phyloP scores from a whole-genome alignment of 2,113 vertebrate genomes.

The Ammodytes dubius region DNA sequence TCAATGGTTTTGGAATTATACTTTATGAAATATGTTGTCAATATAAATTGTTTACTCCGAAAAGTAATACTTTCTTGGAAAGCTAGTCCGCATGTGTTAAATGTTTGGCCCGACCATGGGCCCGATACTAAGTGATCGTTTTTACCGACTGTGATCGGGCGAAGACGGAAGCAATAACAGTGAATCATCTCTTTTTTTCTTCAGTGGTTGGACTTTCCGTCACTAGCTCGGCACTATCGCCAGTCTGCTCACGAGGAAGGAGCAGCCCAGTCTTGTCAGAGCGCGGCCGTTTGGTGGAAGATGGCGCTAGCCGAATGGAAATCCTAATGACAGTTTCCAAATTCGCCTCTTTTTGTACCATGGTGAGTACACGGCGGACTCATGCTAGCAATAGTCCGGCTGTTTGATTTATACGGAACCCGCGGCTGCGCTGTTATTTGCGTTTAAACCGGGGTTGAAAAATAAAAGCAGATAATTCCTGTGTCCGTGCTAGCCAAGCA shows the following conservation, averaged over 20 bases:
- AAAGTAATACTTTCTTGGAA: fast-evolving
- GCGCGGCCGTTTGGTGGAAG: constrained; percentile 90
- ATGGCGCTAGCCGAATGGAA: constrained; percentile 98
- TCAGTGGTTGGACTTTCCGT: constrained; percentile 18
- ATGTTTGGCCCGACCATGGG: too few species aligned
- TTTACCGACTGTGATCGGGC: not conserved
- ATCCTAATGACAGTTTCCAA: constrained; percentile 99
- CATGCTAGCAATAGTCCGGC: not conserved
- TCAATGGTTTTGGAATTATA: not conserved
- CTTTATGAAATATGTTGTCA: not conserved
- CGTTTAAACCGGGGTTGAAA: constrained; percentile 2
- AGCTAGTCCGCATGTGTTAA: too few species aligned
- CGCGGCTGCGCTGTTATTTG: not conserved
- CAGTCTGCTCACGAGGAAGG: constrained; percentile 67
- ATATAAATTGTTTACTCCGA: not conserved
- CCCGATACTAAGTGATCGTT: not conserved
- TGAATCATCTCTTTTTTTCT: constrained; percentile 35
- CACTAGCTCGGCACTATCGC: constrained; percentile 59
- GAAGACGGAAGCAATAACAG: constrained; percentile 48
- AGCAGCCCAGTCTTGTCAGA: constrained; percentile 77
- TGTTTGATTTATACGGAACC: not conserved
- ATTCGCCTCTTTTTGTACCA: constrained; percentile 99
- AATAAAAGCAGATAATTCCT: constrained; percentile 37
- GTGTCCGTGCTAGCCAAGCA: constrained; percentile 71
- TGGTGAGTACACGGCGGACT: constrained; percentile 86